Conservation (phyloP, 2,113 vertebrate genomes). For the Fregata magnificens region DNA sequence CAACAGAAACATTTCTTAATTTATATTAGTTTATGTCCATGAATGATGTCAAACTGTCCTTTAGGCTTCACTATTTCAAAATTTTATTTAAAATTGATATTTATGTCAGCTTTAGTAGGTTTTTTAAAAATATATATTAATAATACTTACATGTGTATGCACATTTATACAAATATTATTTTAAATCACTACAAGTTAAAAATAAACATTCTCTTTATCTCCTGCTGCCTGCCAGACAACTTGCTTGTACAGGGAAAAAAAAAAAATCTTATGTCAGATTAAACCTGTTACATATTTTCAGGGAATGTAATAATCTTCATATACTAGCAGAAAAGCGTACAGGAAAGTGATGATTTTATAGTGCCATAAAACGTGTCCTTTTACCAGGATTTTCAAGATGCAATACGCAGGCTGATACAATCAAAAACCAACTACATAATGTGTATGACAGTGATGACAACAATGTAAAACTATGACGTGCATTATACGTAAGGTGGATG, state of each 20-base stretch:
- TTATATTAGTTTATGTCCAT: neutral
- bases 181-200: neutral
- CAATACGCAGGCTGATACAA: neutral
- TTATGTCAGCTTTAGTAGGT: neutral
- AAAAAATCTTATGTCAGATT: neutral
- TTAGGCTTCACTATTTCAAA: neutral
- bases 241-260: neutral
- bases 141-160: neutral
- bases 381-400: neutral
- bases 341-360: neutral
- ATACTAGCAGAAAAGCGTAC: neutral
- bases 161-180: neutral
- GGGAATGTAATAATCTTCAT: neutral
- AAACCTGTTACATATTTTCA: neutral
- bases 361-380: neutral
- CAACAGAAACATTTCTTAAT: neutral
- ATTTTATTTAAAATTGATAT: neutral
- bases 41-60: neutral
- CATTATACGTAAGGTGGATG: neutral
- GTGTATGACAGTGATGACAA: neutral
- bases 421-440: neutral
- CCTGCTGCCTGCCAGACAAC: neutral
- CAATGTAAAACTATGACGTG: neutral
- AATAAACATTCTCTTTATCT: neutral
- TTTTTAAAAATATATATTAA: neutral